These are phyloP conservation scores for Eulemur rubriventer DNA, from an alignment of 2,797 vertebrate genomes.

Conservation along the genomic window DNA sequence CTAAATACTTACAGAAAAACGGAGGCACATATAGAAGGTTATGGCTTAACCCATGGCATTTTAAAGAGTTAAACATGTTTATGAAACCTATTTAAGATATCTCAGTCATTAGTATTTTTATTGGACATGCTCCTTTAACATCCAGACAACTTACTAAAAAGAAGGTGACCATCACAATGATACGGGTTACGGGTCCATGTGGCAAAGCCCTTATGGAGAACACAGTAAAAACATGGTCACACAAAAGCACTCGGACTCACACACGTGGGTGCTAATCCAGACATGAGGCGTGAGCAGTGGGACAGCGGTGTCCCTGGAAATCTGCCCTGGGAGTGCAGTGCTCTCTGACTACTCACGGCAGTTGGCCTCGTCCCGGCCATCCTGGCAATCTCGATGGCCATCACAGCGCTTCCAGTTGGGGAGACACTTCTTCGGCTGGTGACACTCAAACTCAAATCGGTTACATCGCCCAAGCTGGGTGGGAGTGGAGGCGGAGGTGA, in stretches of 20 bases:
- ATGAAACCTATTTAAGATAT: neutral
- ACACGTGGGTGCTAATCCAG: no score
- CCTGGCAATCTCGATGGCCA: slow-evolving; percentile 91
- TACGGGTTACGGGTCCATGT: accelerated
- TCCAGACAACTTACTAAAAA: neutral
- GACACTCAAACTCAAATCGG: slow-evolving; percentile 92
- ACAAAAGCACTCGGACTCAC: neutral
- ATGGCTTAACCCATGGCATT: neutral
- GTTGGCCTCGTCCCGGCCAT: slow-evolving; percentile 91
- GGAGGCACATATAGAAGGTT: neutral
- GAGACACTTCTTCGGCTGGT: slow-evolving; percentile 90
- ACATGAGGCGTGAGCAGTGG: accelerated
- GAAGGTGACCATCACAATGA: neutral
- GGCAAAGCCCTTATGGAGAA: neutral
- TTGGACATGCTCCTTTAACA: neutral
- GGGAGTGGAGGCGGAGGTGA: slow-evolving; percentile 68
- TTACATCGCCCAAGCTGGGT: slow-evolving; percentile 85
- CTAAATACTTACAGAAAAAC: neutral
- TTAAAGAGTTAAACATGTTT: neutral
- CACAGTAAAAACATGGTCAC: neutral
- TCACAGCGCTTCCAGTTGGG: slow-evolving; percentile 96
- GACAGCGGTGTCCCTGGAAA: neutral
- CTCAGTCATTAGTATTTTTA: neutral
- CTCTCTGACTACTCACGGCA: slow-evolving; percentile 90
- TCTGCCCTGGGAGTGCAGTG: neutral